A percentile compares a stretch with the other conserved stretches of the same genome.
Evolutionary conservation across 2,888 invertebrate species (phyloP).

Genomic region (Ophioninae sp.): DNA sequence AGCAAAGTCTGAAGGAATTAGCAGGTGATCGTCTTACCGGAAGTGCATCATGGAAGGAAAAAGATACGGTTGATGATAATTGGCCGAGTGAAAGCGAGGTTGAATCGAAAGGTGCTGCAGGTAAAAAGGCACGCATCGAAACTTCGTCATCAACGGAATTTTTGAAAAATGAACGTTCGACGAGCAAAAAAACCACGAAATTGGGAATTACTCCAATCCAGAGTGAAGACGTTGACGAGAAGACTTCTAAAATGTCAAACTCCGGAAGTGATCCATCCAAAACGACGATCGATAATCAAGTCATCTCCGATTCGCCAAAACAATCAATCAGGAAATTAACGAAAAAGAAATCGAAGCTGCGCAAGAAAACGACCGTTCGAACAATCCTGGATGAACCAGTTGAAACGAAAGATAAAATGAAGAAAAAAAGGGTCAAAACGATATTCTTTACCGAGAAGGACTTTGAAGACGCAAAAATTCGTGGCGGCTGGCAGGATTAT

Average conservation of each 20-base stretch:
- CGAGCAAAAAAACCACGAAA: slow-evolving; percentile 16
- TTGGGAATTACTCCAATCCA: slow-evolving; percentile 11
- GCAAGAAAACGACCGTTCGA: slow-evolving; percentile 31
- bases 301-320: slow-evolving; percentile 12
- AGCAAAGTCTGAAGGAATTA: slow-evolving; percentile 28
- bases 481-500: slow-evolving; percentile 61
- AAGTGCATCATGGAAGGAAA: slow-evolving; percentile 45
- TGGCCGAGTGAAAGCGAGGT: slow-evolving; percentile 66
- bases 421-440: slow-evolving; percentile 66
- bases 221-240: slow-evolving; percentile 36
- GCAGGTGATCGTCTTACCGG: slow-evolving; percentile 57
- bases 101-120: slow-evolving; percentile 30
- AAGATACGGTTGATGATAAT: slow-evolving; percentile 46
- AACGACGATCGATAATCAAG: neutral
- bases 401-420: slow-evolving; percentile 35
- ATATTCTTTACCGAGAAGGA: slow-evolving; percentile 71
- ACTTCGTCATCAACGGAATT: slow-evolving; percentile 29
- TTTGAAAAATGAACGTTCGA: neutral
- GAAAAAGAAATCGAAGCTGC: slow-evolving; percentile 23
- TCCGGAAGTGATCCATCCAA: neutral
- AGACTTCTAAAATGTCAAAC: slow-evolving; percentile 3
- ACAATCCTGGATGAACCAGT: slow-evolving; percentile 30
- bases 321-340: slow-evolving; percentile 36
- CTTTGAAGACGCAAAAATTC: slow-evolving; percentile 64
- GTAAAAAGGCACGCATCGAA: slow-evolving; percentile 28